Evolutionary conservation across 2,888 invertebrate species (phyloP).

Genomic region (Disparrhopalites patrizii): DNA sequence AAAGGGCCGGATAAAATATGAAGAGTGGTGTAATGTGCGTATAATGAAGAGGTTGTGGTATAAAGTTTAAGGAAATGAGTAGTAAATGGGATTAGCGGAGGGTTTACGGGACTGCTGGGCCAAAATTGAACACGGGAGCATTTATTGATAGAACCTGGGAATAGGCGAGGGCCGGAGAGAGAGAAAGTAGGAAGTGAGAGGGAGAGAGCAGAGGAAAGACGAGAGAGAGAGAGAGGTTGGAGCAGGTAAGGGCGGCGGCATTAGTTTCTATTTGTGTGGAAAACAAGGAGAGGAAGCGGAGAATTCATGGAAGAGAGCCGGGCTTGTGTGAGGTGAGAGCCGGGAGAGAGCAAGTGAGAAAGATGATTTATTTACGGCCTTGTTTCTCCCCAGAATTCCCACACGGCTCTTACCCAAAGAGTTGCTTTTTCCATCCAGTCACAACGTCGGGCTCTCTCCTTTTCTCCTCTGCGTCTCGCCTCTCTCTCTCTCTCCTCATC

Average conservation of each 20-base stretch:
- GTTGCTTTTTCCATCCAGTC: constrained; percentile 11
- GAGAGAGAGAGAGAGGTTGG: too few relatives aligned
- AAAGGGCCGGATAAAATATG: constrained; percentile 1
- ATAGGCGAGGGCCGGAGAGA: background rate
- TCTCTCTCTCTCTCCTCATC: background rate
- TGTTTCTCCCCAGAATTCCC: constrained; percentile 25
- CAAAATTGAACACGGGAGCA: constrained; percentile 24
- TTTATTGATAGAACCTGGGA: constrained; percentile 17
- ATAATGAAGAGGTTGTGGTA: background rate
- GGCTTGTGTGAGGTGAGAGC: too few relatives aligned
- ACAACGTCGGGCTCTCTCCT: background rate
- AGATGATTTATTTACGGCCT: constrained; percentile 26
- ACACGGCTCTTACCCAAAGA: constrained; percentile 15
- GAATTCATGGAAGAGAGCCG: too few relatives aligned
- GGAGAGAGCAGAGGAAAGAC: background rate
- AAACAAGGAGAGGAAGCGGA: background rate
- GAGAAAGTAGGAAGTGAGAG: background rate
- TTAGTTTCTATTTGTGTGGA: too few relatives aligned
- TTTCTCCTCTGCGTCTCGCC: background rate
- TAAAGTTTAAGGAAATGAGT: constrained; percentile 4
- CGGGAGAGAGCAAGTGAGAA: background rate
- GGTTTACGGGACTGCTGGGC: background rate
- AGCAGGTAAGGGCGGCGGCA: too few relatives aligned
- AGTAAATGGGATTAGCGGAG: constrained; percentile 10
- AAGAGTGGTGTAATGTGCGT: background rate